phyloP scores from a whole-genome alignment of 2,888 invertebrate genomes.

The Drosophila rubida region DNA sequence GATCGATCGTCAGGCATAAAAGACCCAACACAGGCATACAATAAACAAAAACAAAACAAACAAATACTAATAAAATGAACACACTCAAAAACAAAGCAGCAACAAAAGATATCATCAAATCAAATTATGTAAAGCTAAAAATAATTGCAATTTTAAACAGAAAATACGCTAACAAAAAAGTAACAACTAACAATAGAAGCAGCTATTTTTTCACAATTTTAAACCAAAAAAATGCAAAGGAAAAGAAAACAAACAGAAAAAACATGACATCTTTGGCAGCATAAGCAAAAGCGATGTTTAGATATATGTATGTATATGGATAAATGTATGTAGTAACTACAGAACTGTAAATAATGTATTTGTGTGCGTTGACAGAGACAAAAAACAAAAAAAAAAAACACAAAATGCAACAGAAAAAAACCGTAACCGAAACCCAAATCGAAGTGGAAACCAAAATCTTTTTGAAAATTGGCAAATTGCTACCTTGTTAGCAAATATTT shows the following conservation, averaged over 20 bases:
- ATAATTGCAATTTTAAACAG: constrained; percentile 63
- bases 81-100: constrained; percentile 29
- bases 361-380: constrained; percentile 46
- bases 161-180: constrained; percentile 39
- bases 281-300: constrained; percentile 37
- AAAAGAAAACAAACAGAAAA: constrained; percentile 8
- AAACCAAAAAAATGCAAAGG: constrained; percentile 43
- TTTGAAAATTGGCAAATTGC: constrained; percentile 57
- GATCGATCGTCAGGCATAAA: constrained; percentile 8
- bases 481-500: constrained; percentile 55
- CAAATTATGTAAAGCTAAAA: constrained; percentile 68
- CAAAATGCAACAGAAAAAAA: constrained; percentile 10
- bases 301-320: constrained; percentile 32
- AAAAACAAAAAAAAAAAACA: constrained; percentile 14
- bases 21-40: constrained; percentile 12
- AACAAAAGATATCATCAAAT: constrained; percentile 65
- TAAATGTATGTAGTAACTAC: constrained; percentile 52
- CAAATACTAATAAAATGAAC: not conserved
- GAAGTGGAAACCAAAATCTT: constrained; percentile 21
- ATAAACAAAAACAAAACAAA: constrained; percentile 19
- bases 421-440: constrained; percentile 10
- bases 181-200: constrained; percentile 71
- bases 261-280: constrained; percentile 30
- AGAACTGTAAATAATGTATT: constrained; percentile 68
- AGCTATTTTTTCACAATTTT: constrained; percentile 79